Evolutionary conservation across 2,797 vertebrate species (phyloP).

Genomic region (Leontopithecus rosalia): DNA sequence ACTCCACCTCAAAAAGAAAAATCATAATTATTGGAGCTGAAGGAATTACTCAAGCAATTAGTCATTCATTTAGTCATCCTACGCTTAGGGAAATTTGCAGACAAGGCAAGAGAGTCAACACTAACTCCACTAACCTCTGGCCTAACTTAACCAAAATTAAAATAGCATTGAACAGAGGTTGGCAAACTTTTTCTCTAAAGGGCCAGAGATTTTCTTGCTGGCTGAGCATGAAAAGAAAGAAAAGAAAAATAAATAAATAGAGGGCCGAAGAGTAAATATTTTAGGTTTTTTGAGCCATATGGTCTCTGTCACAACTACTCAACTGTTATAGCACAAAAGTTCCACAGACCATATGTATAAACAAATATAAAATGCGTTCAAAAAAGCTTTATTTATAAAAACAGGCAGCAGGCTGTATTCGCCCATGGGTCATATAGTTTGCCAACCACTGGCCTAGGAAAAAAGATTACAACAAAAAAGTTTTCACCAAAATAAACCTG

Average conservation of each 20-base stretch:
- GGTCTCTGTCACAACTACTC: neutral
- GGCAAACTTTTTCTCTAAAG: constrained; percentile 23
- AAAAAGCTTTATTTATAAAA: neutral
- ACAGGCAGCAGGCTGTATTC: neutral
- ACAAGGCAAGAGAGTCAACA: neutral
- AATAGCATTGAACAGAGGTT: neutral
- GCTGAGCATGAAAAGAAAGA: neutral
- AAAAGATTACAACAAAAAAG: neutral
- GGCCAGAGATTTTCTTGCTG: neutral
- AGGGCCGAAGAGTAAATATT: neutral
- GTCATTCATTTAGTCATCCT: neutral
- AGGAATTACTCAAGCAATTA: neutral
- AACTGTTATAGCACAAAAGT: neutral
- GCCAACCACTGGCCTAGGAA: neutral
- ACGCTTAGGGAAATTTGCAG: neutral
- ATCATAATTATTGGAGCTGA: neutral
- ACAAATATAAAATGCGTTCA: neutral
- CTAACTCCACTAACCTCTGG: neutral
- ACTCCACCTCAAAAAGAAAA: neutral
- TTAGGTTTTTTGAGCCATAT: neutral
- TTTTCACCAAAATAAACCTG: neutral
- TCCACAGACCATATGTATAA: neutral
- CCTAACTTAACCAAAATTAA: constrained; percentile 16
- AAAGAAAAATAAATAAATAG: neutral
- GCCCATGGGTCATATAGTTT: neutral